Evolutionary conservation across 2,888 invertebrate genomes (phyloP), one percentile per base, ranked within the genome.

Genomic region (Lagria hirta): DNA sequence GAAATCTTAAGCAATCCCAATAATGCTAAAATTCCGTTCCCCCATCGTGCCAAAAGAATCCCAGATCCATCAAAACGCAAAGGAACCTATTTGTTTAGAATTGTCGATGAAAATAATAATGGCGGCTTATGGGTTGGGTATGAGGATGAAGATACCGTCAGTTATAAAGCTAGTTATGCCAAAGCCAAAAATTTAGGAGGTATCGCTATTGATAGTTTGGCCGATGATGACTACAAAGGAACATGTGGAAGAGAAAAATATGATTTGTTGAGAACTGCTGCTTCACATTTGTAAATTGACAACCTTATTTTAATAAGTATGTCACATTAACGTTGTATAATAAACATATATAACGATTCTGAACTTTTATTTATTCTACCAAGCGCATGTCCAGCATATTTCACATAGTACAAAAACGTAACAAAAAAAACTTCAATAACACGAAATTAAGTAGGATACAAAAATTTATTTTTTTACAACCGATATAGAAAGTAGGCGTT

Each of bases 81-180:
- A 86, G 83, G 89, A 34, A 81, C 82, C 8, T 90, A 89, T 64
- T 88, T 85, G 0, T 89, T 81, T 74, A 81, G 84, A 49, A 70
- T 83, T 0, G 83, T 86, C 37, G 78, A 81, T 38, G 52, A 58
- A 30, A 78, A 71, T 32, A 79, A 79, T 1, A 79, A 80, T 14
- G 77, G 79, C 7, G 88, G 88, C 1, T 66, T 88, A 3, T 89
- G 89, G 89, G 82, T 86, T n/a, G 81, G 81, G 43, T 88, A 84
- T 66, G 88, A 88, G 60, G 87, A 88, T 61, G 82, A 84, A 0
- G 86, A 88, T 54, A 83, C 84, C 0, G 86, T 85, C 29, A 83
- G 82, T 13, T 81, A 81, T 61, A 88, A 88, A 69, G 88, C 87
- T 0, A 68, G 72, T 5, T 89, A 81, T 57, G 85, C 58, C 51